Percentiles rank a stretch among this genome's conserved stretches.
Evolutionary conservation across 2,797 vertebrate species (phyloP).

Genomic region (Tamandua tetradactyla): DNA sequence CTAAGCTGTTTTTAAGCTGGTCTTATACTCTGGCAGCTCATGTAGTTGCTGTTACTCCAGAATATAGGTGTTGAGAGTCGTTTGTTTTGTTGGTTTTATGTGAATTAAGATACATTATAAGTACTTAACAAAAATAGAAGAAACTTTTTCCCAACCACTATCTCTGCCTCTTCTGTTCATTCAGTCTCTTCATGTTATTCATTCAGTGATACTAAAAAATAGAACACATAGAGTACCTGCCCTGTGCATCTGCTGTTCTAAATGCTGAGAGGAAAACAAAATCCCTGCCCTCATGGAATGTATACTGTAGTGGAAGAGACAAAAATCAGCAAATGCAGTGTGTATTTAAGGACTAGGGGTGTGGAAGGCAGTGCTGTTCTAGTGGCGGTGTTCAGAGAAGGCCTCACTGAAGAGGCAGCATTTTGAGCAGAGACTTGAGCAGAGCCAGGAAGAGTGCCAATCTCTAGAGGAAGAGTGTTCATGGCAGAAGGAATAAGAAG

Average conservation of each 20-base stretch:
- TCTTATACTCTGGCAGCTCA: not conserved
- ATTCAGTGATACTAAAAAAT: not conserved
- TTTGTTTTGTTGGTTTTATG: not conserved
- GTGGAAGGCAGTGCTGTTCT: not conserved
- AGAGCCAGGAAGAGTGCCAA: not conserved
- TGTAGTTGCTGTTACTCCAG: not conserved
- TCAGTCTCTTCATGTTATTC: not conserved
- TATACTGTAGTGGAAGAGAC: not conserved
- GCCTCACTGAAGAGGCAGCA: not conserved
- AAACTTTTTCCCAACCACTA: not conserved
- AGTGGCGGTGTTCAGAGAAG: not conserved
- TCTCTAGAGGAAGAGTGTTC: not conserved
- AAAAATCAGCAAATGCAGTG: not conserved
- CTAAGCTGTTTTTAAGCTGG: not conserved
- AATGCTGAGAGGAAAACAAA: conserved; percentile 23
- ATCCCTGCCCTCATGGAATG: not conserved
- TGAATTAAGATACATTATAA: not conserved
- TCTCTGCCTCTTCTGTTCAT: not conserved
- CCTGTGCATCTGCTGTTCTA: not conserved
- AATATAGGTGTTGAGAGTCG: not conserved
- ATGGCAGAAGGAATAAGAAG: not conserved
- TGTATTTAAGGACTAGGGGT: not conserved
- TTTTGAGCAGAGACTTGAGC: not conserved
- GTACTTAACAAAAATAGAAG: not conserved
- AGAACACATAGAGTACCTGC: not conserved